These are phyloP conservation scores for Drosophila melanica DNA, from an alignment of 1,140 invertebrate species.

Conservation along the genomic window DNA sequence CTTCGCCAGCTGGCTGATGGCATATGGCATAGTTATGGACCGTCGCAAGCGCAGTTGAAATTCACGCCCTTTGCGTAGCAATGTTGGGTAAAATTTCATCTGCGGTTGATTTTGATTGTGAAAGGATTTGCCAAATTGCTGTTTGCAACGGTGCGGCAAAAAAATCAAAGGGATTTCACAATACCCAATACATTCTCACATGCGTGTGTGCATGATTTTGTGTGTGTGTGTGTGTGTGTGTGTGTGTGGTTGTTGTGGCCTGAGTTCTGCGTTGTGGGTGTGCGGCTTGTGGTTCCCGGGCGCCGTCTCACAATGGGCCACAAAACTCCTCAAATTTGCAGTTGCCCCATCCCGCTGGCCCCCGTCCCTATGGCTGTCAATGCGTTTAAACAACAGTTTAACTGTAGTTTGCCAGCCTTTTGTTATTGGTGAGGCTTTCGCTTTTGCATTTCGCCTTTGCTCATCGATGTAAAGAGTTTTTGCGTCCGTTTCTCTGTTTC, in stretches of 20 bases:
- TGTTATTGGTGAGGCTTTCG: conserved; percentile 77
- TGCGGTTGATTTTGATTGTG: conserved; percentile 84
- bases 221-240: conserved; percentile 9
- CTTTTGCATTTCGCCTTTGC: conserved; percentile 62
- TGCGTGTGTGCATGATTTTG: conserved; percentile 36
- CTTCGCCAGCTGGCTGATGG: conserved; percentile 11
- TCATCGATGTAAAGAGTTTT: conserved; percentile 45
- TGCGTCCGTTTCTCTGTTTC: conserved; percentile 7
- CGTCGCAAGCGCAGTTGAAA: conserved; percentile 9
- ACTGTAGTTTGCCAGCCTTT: conserved; percentile 77
- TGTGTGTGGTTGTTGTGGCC: conserved; percentile 53
- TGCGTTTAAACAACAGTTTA: conserved; percentile 81
- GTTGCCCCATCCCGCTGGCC: not conserved
- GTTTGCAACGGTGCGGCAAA: conserved; percentile 78
- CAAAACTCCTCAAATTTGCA: conserved; percentile 46
- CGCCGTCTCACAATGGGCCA: conserved; percentile 61
- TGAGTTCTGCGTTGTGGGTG: conserved; percentile 45
- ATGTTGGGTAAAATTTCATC: conserved; percentile 78
- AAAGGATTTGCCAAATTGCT: conserved; percentile 84
- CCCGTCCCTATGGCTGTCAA: conserved; percentile 39
- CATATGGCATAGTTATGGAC: conserved; percentile 39
- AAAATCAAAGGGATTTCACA: conserved; percentile 79
- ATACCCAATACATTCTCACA: conserved; percentile 71
- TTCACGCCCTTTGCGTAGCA: conserved; percentile 52
- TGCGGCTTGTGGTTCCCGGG: conserved; percentile 64